Conservation (phyloP, 1,140 invertebrate genomes). For the Maconellicoccus hirsutus region DNA sequence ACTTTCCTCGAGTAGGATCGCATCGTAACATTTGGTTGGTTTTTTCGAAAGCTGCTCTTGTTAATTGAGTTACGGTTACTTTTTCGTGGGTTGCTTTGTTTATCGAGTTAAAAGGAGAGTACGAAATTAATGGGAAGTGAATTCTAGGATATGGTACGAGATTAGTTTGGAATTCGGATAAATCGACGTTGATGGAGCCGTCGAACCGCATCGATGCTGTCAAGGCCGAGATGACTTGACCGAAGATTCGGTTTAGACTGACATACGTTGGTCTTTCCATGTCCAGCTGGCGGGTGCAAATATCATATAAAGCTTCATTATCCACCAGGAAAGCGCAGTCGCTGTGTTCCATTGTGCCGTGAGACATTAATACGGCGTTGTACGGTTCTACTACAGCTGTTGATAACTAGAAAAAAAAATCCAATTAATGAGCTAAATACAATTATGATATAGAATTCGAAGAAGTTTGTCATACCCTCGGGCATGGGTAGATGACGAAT, state of each 20-base stretch:
- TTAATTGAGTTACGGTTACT: background rate
- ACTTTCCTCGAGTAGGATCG: slow-evolving; percentile 34
- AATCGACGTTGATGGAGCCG: slow-evolving; percentile 48
- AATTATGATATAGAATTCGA: no score
- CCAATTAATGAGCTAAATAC: no score
- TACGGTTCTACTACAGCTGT: slow-evolving; percentile 44
- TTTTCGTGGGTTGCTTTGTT: slow-evolving; percentile 12
- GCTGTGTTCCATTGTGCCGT: slow-evolving; percentile 50
- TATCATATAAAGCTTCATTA: no score
- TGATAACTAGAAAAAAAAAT: slow-evolving; percentile 18
- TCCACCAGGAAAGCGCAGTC: slow-evolving; percentile 55
- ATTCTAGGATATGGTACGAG: no score
- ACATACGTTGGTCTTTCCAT: slow-evolving; percentile 47
- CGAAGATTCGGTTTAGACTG: slow-evolving; percentile 33
- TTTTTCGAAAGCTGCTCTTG: slow-evolving; percentile 7
- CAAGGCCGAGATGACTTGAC: slow-evolving; percentile 42
- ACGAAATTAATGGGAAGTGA: no score
- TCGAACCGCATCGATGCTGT: slow-evolving; percentile 46
- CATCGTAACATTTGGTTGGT: slow-evolving; percentile 27
- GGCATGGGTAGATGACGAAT: no score
- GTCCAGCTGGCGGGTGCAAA: slow-evolving; percentile 47
- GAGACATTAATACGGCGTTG: no score
- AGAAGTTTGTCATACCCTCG: no score
- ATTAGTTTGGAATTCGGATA: slow-evolving; percentile 56
- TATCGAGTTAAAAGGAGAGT: background rate